A percentile compares a stretch with the other conserved stretches of the same genome.
phyloP scores from a whole-genome alignment of 2,113 vertebrate genomes.

The Tetraodon nigroviridis region DNA sequence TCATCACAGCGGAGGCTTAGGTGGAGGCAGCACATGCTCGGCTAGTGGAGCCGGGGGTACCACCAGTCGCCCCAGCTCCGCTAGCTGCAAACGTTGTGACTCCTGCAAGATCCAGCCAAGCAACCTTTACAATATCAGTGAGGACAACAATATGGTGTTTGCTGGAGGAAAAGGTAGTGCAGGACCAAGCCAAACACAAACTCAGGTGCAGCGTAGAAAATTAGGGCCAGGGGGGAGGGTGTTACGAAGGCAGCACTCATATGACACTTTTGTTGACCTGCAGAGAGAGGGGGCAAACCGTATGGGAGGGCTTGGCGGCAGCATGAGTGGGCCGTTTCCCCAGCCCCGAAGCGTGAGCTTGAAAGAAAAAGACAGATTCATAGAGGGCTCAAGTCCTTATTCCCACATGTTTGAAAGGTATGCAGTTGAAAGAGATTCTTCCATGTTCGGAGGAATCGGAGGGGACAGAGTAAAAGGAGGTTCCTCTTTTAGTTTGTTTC shows the following conservation, averaged over 20 bases:
- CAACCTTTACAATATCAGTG: slow-evolving; percentile 97
- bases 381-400: slow-evolving; percentile 91
- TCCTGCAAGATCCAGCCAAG: slow-evolving; percentile 93
- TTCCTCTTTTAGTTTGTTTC: slow-evolving; percentile 77
- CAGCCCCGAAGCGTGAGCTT: slow-evolving; percentile 95
- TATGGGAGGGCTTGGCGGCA: slow-evolving; percentile 61
- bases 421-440: slow-evolving; percentile 60
- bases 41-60: slow-evolving; percentile 68
- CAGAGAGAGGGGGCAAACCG: slow-evolving; percentile 88
- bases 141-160: slow-evolving; percentile 88
- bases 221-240: slow-evolving; percentile 82
- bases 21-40: slow-evolving; percentile 75
- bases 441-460: slow-evolving; percentile 63
- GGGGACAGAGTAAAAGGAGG: slow-evolving; percentile 71
- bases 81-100: slow-evolving; percentile 88
- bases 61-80: slow-evolving; percentile 72
- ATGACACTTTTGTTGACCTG: slow-evolving; percentile 97
- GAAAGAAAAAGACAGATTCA: slow-evolving; percentile 97
- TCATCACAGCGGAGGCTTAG: slow-evolving; percentile 61
- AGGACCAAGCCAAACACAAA: slow-evolving; percentile 60
- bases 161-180: slow-evolving; percentile 61
- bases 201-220: slow-evolving; percentile 74
- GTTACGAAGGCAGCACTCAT: slow-evolving; percentile 94
- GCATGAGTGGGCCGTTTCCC: slow-evolving; percentile 68
- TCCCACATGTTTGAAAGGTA: slow-evolving; percentile 98